These are phyloP conservation scores for Corynorhinus townsendii DNA, from an alignment of 2,113 vertebrate species.

Conservation along the genomic window DNA sequence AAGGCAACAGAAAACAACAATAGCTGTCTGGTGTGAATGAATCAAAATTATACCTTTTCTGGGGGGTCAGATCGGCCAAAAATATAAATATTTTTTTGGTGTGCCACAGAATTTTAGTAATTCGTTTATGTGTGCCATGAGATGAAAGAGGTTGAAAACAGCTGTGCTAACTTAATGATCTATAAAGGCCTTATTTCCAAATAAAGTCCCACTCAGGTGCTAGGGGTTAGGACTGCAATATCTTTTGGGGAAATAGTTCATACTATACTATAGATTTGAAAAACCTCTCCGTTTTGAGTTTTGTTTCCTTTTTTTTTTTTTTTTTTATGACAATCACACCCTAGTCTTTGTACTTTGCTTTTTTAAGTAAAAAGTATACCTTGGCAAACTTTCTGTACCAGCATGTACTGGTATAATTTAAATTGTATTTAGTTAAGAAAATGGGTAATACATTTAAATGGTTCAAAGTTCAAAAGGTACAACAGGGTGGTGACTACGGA, in stretches of 20 bases:
- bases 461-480: not conserved
- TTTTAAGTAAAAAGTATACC: not conserved
- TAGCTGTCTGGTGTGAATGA: not conserved
- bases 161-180: not conserved
- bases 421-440: not conserved
- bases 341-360: not conserved
- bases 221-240: not conserved
- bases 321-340: not conserved
- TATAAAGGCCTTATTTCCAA: not conserved
- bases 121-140: not conserved
- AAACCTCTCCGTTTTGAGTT: not conserved
- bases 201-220: not conserved
- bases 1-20: not conserved
- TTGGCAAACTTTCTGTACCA: not conserved
- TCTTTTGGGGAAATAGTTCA: not conserved
- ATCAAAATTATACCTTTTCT: not conserved
- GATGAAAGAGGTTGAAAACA: not conserved
- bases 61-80: not conserved
- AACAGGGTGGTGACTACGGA: fast-evolving
- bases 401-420: not conserved
- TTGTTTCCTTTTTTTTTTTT: not conserved
- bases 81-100: no score
- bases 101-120: not conserved
- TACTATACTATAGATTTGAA: not conserved
- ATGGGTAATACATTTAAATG: not conserved